phyloP scores from a whole-genome alignment of 2,113 vertebrate genomes.

The Orcinus orca region DNA sequence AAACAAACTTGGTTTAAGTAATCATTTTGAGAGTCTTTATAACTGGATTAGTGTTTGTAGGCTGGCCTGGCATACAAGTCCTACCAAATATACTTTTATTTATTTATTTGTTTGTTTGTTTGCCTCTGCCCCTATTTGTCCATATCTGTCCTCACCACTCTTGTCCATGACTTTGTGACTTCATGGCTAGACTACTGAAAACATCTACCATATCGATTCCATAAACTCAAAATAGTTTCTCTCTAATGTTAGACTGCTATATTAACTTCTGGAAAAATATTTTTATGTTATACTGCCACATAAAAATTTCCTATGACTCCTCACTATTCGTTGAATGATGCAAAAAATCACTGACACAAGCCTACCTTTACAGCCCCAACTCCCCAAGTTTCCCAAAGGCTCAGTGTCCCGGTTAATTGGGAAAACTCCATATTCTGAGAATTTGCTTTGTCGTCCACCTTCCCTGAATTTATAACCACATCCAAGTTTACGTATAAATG shows the following conservation, averaged over 20 bases:
- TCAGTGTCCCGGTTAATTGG: not conserved
- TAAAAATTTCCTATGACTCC: not conserved
- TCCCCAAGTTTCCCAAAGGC: not conserved
- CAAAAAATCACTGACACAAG: not conserved
- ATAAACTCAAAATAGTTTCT: not conserved
- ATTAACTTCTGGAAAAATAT: not conserved
- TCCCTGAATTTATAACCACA: not conserved
- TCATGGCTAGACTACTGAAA: not conserved
- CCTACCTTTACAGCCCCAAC: not conserved
- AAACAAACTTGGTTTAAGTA: not conserved
- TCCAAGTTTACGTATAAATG: not conserved
- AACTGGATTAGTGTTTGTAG: not conserved
- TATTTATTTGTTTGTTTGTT: not conserved
- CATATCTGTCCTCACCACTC: not conserved
- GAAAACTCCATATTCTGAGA: not conserved
- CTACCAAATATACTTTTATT: not conserved
- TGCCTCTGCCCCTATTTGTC: not conserved
- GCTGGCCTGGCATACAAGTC: not conserved
- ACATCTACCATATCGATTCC: not conserved
- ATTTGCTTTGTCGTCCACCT: not conserved
- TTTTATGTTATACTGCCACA: not conserved
- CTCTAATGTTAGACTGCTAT: not conserved
- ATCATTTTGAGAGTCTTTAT: not conserved
- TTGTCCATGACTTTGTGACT: not conserved
- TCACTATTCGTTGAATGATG: not conserved